Percentiles rank a stretch among this genome's conserved stretches.
phyloP scores from a whole-genome alignment of 2,797 vertebrate genomes.

The Smutsia gigantea region DNA sequence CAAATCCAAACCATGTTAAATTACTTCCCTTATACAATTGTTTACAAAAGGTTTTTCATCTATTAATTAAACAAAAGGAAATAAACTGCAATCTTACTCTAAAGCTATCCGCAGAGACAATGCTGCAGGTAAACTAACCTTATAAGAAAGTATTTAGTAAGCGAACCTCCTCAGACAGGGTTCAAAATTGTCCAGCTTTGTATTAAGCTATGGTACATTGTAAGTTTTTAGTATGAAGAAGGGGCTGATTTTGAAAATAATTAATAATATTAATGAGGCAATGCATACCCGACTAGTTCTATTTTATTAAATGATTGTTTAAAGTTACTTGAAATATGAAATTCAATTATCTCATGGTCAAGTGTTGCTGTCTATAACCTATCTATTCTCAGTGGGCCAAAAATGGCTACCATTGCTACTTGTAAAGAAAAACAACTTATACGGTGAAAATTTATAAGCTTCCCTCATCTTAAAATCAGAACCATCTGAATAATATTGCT shows the following conservation, averaged over 20 bases:
- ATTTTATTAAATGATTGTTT: constrained; percentile 49
- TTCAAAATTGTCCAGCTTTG: not conserved
- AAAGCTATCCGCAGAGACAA: not conserved
- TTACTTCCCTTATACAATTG: not conserved
- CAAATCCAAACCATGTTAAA: constrained; percentile 30
- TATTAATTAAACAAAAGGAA: constrained; percentile 22
- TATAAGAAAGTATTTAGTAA: not conserved
- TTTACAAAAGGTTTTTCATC: not conserved
- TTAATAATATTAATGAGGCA: constrained; percentile 4
- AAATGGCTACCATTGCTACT: not conserved
- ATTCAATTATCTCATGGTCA: not conserved
- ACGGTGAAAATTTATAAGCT: not conserved
- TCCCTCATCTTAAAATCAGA: constrained; percentile 8
- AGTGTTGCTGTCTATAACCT: not conserved
- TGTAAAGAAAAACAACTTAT: constrained; percentile 19
- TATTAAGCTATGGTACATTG: not conserved
- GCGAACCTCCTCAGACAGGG: not conserved
- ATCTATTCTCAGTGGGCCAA: not conserved
- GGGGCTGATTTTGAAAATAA: constrained; percentile 18
- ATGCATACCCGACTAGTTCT: constrained; percentile 18
- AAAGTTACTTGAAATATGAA: constrained; percentile 47
- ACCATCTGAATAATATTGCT: not conserved
- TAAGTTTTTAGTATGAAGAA: not conserved
- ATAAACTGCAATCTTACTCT: not conserved
- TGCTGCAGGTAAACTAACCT: not conserved